Conservation (phyloP, 2,113 vertebrate genomes). For the Sinocyclocheilus maitianheensis region DNA sequence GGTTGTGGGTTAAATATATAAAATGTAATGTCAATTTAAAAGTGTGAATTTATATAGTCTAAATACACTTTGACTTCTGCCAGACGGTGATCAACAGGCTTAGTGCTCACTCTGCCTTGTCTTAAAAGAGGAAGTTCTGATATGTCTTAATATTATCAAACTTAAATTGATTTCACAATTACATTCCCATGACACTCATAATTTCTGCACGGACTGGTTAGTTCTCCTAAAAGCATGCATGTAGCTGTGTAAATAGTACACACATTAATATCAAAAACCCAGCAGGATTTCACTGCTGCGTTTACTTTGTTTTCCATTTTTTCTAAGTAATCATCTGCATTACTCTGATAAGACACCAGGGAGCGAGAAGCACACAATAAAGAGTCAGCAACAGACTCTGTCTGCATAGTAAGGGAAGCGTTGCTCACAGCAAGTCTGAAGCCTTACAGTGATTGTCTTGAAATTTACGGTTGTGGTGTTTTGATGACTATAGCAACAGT, state of each 20-base stretch:
- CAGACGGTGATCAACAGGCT: no score
- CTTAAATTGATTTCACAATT: not conserved
- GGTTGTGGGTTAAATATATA: no score
- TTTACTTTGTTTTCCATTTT: not conserved
- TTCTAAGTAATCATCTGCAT: not conserved
- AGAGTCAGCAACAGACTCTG: not conserved
- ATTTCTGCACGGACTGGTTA: not conserved
- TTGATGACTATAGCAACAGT: not conserved
- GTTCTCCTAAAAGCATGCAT: not conserved
- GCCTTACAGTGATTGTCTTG: not conserved
- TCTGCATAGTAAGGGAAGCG: not conserved
- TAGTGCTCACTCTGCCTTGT: not conserved
- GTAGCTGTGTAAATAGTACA: no score
- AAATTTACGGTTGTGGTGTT: not conserved
- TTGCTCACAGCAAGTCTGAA: not conserved
- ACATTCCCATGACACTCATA: not conserved
- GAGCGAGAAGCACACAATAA: not conserved
- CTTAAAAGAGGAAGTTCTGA: not conserved
- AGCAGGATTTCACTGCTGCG: not conserved
- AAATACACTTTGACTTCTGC: no score
- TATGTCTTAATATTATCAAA: not conserved
- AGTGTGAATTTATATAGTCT: no score
- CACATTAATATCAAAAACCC: not conserved
- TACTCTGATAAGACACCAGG: not conserved
- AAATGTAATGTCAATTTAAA: no score